Evolutionary conservation across 2,113 vertebrate species (phyloP).

Genomic region (Alligator sinensis): DNA sequence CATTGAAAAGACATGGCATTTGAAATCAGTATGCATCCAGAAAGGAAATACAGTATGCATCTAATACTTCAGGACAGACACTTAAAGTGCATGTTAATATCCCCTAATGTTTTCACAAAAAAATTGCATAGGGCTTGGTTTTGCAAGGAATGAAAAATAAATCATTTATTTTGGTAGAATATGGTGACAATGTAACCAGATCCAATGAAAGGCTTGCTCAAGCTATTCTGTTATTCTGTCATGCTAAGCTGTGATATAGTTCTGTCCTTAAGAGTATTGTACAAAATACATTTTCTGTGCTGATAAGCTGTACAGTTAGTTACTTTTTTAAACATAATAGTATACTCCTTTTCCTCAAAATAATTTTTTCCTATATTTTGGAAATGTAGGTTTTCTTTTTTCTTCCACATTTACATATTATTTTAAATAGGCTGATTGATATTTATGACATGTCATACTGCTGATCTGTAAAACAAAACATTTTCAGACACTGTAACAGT

Average conservation of each 20-base stretch:
- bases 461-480: conserved; percentile 77
- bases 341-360: neutral
- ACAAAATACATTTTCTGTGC: neutral
- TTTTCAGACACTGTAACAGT: conserved; percentile 72
- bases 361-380: conserved; percentile 31
- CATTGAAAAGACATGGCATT: conserved; percentile 72
- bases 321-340: conserved; percentile 16
- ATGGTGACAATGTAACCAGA: conserved; percentile 36
- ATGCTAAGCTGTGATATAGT: conserved; percentile 6
- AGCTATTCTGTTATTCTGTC: conserved; percentile 14
- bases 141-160: conserved; percentile 51
- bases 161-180: conserved; percentile 62
- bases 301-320: neutral
- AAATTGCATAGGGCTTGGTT: conserved; percentile 10
- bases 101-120: conserved; percentile 64
- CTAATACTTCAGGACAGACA: conserved; percentile 51
- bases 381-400: conserved; percentile 44
- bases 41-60: conserved; percentile 64
- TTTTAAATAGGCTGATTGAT: conserved; percentile 59
- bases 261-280: neutral
- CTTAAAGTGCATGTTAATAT: conserved; percentile 51
- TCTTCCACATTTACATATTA: conserved; percentile 24
- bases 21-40: conserved; percentile 61
- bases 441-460: conserved; percentile 74
- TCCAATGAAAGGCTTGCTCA: conserved; percentile 28